phyloP scores from a whole-genome alignment of 2,797 vertebrate genomes.

The Argyrosomus regius region DNA sequence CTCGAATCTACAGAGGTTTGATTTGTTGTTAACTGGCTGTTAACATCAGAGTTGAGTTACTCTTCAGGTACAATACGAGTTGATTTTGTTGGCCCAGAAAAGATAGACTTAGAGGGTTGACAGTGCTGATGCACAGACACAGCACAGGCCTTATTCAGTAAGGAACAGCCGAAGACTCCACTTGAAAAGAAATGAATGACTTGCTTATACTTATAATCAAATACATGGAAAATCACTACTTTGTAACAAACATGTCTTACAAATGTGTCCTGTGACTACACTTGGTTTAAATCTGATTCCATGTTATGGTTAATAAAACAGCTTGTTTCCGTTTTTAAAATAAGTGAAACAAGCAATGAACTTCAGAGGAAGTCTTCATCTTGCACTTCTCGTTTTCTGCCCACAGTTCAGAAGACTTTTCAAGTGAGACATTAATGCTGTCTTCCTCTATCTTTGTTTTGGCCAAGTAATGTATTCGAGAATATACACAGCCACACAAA shows the following conservation, averaged over 20 bases:
- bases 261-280: too few species aligned
- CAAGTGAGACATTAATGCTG: background rate
- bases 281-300: background rate
- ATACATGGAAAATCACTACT: background rate
- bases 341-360: constrained; percentile 13
- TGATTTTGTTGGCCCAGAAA: background rate
- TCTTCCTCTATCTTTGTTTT: background rate
- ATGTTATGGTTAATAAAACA: background rate
- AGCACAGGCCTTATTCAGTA: background rate
- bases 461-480: background rate
- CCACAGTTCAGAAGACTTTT: background rate
- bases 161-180: background rate
- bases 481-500: background rate
- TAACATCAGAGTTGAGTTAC: constrained; percentile 1
- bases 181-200: background rate
- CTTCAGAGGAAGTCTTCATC: background rate
- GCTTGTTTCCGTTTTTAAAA: background rate
- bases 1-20: background rate
- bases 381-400: constrained; percentile 9
- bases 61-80: background rate
- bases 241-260: background rate
- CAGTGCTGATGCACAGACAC: background rate
- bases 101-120: background rate
- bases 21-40: background rate
- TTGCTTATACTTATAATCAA: background rate